Evolutionary conservation across 2,888 invertebrate genomes (phyloP).

Genomic region (Apoda limacodes): DNA sequence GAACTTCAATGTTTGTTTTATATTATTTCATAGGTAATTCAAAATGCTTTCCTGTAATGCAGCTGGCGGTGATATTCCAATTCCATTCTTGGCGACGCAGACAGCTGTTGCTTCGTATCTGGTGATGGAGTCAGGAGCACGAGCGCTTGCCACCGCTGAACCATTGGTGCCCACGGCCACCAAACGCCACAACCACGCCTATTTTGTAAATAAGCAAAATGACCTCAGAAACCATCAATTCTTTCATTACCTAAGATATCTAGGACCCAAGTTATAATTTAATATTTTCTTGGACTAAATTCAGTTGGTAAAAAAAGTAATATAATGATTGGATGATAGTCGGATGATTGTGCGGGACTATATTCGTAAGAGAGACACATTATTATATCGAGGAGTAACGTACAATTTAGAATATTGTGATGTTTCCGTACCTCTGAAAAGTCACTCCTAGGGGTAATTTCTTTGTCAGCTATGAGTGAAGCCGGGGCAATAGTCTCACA

Average conservation of each 20-base stretch:
- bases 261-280: too few relatives aligned
- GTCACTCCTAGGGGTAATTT: slow-evolving; percentile 36
- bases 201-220: too few relatives aligned
- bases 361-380: too few relatives aligned
- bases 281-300: too few relatives aligned
- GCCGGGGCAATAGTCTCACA: slow-evolving; percentile 26
- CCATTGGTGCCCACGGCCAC: slow-evolving; percentile 37
- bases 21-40: too few relatives aligned
- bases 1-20: too few relatives aligned
- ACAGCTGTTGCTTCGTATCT: slow-evolving; percentile 46
- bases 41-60: slow-evolving; percentile 75
- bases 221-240: too few relatives aligned
- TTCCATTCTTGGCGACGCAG: slow-evolving; percentile 46
- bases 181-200: slow-evolving; percentile 78
- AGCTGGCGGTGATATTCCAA: slow-evolving; percentile 58
- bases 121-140: slow-evolving; percentile 52
- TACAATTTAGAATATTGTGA: too few relatives aligned
- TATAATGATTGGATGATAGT: too few relatives aligned
- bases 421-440: slow-evolving; percentile 52
- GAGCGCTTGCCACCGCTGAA: slow-evolving; percentile 27
- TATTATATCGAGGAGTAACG: too few relatives aligned
- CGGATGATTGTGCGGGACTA: too few relatives aligned
- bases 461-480: slow-evolving; percentile 27
- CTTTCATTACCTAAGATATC: too few relatives aligned
- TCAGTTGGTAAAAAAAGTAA: background rate